Evolutionary conservation across 2,888 invertebrate genomes (phyloP).

Genomic region (Mythimna impura): DNA sequence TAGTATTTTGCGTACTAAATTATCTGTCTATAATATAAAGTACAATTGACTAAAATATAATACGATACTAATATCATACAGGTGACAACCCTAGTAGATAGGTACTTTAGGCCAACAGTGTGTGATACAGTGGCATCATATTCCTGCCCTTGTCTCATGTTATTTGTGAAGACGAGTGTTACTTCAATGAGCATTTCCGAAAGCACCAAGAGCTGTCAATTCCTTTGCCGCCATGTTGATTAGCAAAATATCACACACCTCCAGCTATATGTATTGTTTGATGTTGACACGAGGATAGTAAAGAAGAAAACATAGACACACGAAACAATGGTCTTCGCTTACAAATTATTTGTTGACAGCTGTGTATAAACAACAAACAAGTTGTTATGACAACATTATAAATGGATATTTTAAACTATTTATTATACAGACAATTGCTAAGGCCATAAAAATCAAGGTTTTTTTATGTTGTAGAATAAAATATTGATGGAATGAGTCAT

Average conservation of each 20-base stretch:
- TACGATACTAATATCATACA: too few species aligned
- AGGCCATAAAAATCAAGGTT: neutral
- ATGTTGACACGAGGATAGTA: neutral
- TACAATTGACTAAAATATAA: too few species aligned
- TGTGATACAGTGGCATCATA: neutral
- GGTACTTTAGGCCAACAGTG: neutral
- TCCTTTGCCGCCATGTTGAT: too few species aligned
- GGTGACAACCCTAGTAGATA: too few species aligned
- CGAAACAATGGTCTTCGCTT: slow-evolving; percentile 3
- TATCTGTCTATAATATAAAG: too few species aligned
- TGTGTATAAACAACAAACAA: slow-evolving; percentile 11
- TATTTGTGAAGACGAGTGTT: too few species aligned
- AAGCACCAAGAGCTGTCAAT: too few species aligned
- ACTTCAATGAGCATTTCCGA: too few species aligned
- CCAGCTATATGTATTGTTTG: neutral
- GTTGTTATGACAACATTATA: slow-evolving; percentile 2
- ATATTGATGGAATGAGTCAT: slow-evolving; percentile 10
- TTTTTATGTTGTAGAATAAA: slow-evolving; percentile 5
- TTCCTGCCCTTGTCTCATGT: too few species aligned
- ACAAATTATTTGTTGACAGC: neutral
- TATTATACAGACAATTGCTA: neutral
- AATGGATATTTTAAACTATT: slow-evolving; percentile 6
- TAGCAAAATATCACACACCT: neutral
- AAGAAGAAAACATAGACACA: neutral
- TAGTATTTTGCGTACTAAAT: too few species aligned